Evolutionary conservation across 2,113 vertebrate species (phyloP).

Genomic region (Gopherus flavomarginatus): DNA sequence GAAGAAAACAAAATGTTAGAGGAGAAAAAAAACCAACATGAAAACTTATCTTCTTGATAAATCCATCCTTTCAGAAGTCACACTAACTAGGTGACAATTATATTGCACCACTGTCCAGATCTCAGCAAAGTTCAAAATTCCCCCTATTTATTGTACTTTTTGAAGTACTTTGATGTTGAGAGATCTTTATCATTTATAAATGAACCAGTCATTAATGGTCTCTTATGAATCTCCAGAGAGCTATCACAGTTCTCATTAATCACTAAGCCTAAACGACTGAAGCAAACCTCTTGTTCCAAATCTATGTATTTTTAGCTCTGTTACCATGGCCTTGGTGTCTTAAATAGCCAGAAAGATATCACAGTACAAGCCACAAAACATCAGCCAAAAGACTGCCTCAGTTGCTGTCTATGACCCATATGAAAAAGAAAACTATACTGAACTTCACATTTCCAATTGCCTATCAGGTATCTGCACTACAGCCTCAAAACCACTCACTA

Average conservation of each 20-base stretch:
- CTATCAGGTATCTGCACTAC: neutral
- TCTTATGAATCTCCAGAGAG: constrained; percentile 61
- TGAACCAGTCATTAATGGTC: constrained; percentile 68
- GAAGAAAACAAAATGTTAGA: constrained; percentile 25
- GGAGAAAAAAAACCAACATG: neutral
- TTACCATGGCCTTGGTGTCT: neutral
- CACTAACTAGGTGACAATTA: neutral
- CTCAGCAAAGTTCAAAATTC: constrained; percentile 15
- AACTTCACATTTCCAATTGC: neutral
- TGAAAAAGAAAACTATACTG: neutral
- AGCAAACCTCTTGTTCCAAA: constrained; percentile 37
- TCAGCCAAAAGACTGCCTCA: neutral
- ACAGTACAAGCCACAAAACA: neutral
- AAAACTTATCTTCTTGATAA: neutral
- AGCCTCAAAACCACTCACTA: neutral
- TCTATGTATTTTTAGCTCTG: constrained; percentile 30
- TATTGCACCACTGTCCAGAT: neutral
- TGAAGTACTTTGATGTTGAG: constrained; percentile 57
- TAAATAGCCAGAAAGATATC: constrained; percentile 40
- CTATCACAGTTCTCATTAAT: constrained; percentile 68
- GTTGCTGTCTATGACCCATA: neutral
- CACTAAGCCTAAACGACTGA: constrained; percentile 43
- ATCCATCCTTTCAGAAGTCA: constrained; percentile 19
- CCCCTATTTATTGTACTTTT: constrained; percentile 36
- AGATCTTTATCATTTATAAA: constrained; percentile 73